Conservation (phyloP, 2,888 invertebrate species). For the Cheilosia vulpina region DNA sequence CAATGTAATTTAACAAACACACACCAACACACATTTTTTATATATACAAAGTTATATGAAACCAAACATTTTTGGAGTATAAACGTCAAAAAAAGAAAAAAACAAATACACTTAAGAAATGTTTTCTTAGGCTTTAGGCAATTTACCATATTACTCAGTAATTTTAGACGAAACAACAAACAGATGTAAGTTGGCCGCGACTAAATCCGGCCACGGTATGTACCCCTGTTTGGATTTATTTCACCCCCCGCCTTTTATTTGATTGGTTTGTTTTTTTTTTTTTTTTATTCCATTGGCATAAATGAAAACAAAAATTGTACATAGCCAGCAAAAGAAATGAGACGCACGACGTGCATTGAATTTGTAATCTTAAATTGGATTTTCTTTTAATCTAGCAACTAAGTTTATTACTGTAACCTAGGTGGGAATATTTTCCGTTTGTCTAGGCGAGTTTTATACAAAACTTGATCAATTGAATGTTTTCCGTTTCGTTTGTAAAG, state of each 20-base stretch:
- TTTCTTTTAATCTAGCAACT: constrained; percentile 40
- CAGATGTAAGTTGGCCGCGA: constrained; percentile 4
- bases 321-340: constrained; percentile 26
- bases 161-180: constrained; percentile 36
- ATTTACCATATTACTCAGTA: constrained; percentile 56
- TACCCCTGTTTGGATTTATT: constrained; percentile 9
- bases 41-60: constrained; percentile 44
- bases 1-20: constrained; percentile 37
- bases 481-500: constrained; percentile 35
- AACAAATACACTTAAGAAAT: constrained; percentile 12
- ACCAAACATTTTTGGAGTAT: constrained; percentile 19
- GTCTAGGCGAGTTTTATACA: not conserved
- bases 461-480: constrained; percentile 23
- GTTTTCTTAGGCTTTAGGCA: constrained; percentile 65
- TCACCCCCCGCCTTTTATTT: not conserved
- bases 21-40: constrained; percentile 51
- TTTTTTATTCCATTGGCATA: constrained; percentile 4
- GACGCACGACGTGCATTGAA: constrained; percentile 8
- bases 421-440: constrained; percentile 10
- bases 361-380: constrained; percentile 25
- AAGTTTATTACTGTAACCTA: constrained; percentile 32
- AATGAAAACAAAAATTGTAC: constrained; percentile 39
- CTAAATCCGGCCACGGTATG: constrained; percentile 8
- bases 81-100: not conserved
- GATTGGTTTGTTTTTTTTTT: not conserved